phyloP scores from a whole-genome alignment of 2,113 vertebrate genomes.

The Pedetes capensis region DNA sequence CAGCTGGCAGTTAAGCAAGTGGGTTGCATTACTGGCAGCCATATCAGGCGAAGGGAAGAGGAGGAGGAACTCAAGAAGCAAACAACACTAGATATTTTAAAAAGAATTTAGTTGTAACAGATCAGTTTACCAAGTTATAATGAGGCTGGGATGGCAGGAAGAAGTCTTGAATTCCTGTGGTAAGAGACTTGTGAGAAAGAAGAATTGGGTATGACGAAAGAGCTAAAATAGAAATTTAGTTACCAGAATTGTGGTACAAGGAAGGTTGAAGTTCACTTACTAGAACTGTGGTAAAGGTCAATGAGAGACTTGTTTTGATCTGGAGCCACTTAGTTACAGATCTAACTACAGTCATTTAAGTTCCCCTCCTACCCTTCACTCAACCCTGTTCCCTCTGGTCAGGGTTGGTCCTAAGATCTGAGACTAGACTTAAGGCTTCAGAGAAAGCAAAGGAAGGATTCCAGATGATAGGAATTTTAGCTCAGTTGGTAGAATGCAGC shows the following conservation, averaged over 20 bases:
- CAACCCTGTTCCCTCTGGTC: neutral
- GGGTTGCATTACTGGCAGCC: neutral
- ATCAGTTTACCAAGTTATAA: neutral
- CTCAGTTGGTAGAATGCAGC: too few species aligned
- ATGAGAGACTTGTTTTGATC: neutral
- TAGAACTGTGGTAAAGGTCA: neutral
- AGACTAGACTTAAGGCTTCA: neutral
- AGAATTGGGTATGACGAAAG: conserved; percentile 3
- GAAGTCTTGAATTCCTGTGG: neutral
- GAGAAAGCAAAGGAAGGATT: neutral
- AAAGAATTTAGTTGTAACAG: neutral
- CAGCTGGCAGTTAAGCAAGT: neutral
- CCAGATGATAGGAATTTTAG: neutral
- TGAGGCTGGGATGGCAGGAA: neutral
- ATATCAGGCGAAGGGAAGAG: neutral
- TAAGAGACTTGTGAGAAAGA: neutral
- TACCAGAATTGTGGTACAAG: neutral
- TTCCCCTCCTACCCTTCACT: neutral
- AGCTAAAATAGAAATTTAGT: neutral
- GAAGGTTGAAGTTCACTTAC: neutral
- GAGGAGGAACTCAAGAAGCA: neutral
- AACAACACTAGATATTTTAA: neutral
- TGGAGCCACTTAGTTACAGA: neutral
- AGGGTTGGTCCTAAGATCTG: neutral
- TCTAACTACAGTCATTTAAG: neutral